A percentile compares a stretch with the other conserved stretches of the same genome.
These are phyloP conservation scores for Muricea muricata DNA, from an alignment of 92 coral and sea anemone genomes.

Conservation along the genomic window DNA sequence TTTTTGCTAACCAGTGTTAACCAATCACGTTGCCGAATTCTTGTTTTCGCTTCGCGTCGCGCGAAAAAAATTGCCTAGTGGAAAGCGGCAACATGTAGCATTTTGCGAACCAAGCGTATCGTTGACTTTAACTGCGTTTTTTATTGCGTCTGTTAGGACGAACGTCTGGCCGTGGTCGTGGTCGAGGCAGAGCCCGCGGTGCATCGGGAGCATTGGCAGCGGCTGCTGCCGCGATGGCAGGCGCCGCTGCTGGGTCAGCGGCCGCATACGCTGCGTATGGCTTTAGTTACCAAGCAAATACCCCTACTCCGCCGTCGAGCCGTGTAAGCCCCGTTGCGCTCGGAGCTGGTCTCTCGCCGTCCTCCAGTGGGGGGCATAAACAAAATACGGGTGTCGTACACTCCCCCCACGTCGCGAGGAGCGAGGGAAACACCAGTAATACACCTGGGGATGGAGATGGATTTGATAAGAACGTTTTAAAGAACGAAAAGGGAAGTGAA, in stretches of 20 bases:
- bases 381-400: slow-evolving; percentile 62
- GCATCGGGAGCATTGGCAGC: slow-evolving; percentile 96
- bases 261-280: slow-evolving; percentile 98
- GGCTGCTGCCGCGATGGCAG: slow-evolving; percentile 99
- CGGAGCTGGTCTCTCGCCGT: slow-evolving; percentile 77
- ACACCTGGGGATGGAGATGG: slow-evolving; percentile 34
- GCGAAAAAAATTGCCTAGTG: no score
- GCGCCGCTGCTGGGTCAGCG: slow-evolving; percentile 99
- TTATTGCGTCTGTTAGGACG: slow-evolving; percentile 85
- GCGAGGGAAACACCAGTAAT: slow-evolving; percentile 62
- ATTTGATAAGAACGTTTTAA: background rate
- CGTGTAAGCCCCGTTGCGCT: slow-evolving; percentile 97
- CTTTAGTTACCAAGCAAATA: slow-evolving; percentile 90
- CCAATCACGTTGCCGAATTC: no score
- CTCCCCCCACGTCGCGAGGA: slow-evolving; percentile 84
- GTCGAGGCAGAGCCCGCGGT: slow-evolving; percentile 95
- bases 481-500: background rate
- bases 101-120: no score
- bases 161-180: slow-evolving; percentile 77
- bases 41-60: no score
- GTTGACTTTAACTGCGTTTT: no score
- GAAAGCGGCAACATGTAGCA: no score
- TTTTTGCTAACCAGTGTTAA: no score
- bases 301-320: slow-evolving; percentile 89
- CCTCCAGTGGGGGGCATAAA: slow-evolving; percentile 51